Evolutionary conservation across 30 jellyfish, hydroid and myxozoan species (phyloP).

Genomic region (Aurelia coerulea): DNA sequence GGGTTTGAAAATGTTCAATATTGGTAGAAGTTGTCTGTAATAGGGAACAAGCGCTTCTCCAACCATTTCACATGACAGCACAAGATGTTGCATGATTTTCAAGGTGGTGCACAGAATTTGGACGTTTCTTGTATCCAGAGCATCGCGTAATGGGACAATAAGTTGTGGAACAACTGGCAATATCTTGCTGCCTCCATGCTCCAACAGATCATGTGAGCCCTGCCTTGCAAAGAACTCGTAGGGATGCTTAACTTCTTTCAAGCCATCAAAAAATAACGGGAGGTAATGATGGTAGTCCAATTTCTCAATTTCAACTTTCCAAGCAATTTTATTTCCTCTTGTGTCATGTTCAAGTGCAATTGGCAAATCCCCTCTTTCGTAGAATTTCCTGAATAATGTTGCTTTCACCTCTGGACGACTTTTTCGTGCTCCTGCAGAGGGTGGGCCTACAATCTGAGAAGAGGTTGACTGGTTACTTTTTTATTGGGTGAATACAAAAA

Average conservation of each 20-base stretch:
- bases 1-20: constrained; percentile 83
- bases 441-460: constrained; percentile 90
- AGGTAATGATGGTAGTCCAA: constrained; percentile 95
- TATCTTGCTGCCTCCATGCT: constrained; percentile 94
- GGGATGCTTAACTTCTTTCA: constrained; percentile 89
- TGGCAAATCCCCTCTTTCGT: constrained; percentile 94
- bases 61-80: constrained; percentile 94
- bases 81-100: constrained; percentile 89
- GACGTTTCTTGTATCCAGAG: constrained; percentile 80
- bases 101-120: constrained; percentile 88
- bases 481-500: too few relatives aligned
- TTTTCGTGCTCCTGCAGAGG: constrained; percentile 93
- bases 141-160: constrained; percentile 90
- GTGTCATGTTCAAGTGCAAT: constrained; percentile 97
- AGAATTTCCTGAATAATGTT: constrained; percentile 86
- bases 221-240: constrained; percentile 95
- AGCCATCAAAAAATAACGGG: constrained; percentile 93
- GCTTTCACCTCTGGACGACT: constrained; percentile 88
- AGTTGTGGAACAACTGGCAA: constrained; percentile 95
- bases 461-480: too few relatives aligned
- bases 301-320: constrained; percentile 97
- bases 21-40: constrained; percentile 92
- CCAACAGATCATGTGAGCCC: constrained; percentile 93
- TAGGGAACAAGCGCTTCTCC: constrained; percentile 98
- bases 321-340: constrained; percentile 92